These are phyloP conservation scores for Harpalus rufipes DNA, from an alignment of 2,888 invertebrate genomes.

Conservation along the genomic window DNA sequence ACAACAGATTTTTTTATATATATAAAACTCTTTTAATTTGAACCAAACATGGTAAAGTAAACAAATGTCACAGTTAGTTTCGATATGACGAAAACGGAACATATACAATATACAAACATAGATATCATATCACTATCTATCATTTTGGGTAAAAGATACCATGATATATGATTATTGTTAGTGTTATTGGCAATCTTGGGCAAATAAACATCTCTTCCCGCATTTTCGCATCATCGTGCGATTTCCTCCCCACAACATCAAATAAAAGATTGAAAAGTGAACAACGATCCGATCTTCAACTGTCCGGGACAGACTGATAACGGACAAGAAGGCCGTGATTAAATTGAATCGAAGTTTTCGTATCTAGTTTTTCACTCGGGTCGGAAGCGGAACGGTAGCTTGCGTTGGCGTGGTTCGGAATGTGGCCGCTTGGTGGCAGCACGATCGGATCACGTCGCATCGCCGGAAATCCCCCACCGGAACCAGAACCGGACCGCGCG, in stretches of 20 bases:
- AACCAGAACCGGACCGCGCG: constrained; percentile 35
- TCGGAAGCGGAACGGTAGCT: constrained; percentile 12
- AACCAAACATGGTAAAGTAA: too few species aligned
- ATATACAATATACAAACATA: neutral
- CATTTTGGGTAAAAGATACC: neutral
- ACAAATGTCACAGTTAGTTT: too few species aligned
- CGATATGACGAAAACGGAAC: neutral
- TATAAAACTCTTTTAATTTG: too few species aligned
- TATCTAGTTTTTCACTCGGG: constrained; percentile 56
- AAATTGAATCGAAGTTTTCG: constrained; percentile 65
- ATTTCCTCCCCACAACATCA: constrained; percentile 6
- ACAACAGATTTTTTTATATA: too few species aligned
- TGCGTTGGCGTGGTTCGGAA: neutral
- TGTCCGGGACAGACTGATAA: constrained; percentile 29
- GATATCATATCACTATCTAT: neutral
- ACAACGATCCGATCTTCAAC: constrained; percentile 24
- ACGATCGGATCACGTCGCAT: constrained; percentile 12
- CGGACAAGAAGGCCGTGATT: constrained; percentile 60
- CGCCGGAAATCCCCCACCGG: constrained; percentile 47
- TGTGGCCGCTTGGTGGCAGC: constrained; percentile 44
- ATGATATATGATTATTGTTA: neutral
- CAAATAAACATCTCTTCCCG: neutral
- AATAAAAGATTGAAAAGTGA: constrained; percentile 40
- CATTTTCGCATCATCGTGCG: neutral
- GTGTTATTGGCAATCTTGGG: neutral